Conservation (phyloP, 2,888 invertebrate genomes). For the Deilephila elpenor region DNA sequence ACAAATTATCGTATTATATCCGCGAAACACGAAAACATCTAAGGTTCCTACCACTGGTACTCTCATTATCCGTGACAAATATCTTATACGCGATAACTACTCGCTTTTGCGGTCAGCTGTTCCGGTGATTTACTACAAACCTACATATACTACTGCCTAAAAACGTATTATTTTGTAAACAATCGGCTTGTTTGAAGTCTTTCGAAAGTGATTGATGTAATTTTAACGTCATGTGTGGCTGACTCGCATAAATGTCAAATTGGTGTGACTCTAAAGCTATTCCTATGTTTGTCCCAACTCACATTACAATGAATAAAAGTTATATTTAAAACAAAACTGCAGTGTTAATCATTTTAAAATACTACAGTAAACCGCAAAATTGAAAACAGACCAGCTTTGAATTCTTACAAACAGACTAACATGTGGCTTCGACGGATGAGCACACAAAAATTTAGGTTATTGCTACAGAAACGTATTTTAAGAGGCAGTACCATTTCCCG, state of each 20-base stretch:
- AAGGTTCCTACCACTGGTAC: neutral
- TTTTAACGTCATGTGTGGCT: neutral
- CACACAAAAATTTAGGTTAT: conserved; percentile 27
- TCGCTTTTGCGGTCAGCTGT: conserved; percentile 21
- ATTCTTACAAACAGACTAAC: conserved; percentile 5
- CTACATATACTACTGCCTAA: neutral
- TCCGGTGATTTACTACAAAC: conserved; percentile 14
- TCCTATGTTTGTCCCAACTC: neutral
- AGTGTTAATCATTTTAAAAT: too few species aligned
- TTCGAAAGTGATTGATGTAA: neutral
- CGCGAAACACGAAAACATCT: conserved; percentile 13
- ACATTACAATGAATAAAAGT: neutral
- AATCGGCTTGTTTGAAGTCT: neutral
- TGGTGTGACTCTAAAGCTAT: neutral
- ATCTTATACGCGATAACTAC: conserved; percentile 1
- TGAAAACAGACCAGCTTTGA: neutral
- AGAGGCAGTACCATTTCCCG: conserved; percentile 22
- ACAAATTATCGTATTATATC: conserved; percentile 21
- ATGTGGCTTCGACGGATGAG: neutral
- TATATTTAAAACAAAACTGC: too few species aligned
- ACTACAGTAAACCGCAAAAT: neutral
- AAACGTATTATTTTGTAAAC: neutral
- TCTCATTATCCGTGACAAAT: conserved; percentile 11
- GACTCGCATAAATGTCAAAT: neutral
- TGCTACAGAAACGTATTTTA: conserved; percentile 30